These are phyloP conservation scores for Eospalax fontanierii DNA, from an alignment of 2,797 vertebrate genomes.

Conservation along the genomic window DNA sequence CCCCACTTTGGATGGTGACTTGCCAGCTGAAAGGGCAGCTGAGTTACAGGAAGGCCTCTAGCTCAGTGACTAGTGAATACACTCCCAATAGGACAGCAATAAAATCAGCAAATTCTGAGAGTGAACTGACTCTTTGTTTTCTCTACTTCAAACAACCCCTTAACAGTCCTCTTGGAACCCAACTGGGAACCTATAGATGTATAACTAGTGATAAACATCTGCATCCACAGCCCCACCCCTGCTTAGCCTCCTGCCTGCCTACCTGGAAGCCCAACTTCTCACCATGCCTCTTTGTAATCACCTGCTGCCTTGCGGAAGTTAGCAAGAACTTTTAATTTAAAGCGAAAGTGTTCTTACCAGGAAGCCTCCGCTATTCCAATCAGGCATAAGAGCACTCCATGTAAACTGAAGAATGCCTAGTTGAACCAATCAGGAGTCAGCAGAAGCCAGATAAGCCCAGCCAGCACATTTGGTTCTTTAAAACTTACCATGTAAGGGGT, in stretches of 20 bases:
- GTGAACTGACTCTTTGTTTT: background rate
- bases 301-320: background rate
- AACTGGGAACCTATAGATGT: too few relatives aligned
- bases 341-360: background rate
- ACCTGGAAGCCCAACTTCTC: background rate
- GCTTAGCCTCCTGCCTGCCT: background rate
- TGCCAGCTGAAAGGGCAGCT: background rate
- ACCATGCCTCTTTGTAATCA: background rate
- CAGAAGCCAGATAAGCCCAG: background rate
- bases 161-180: background rate
- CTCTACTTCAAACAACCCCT: background rate
- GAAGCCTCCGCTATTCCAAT: background rate
- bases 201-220: background rate
- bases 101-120: too few relatives aligned
- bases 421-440: background rate
- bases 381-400: background rate
- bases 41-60: background rate
- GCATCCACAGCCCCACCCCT: background rate
- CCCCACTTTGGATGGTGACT: background rate
- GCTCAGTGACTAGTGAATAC: constrained; percentile 61
- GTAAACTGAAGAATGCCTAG: background rate
- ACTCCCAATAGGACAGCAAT: background rate
- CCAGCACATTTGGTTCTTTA: background rate
- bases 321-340: background rate
- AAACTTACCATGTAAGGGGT: too few relatives aligned